Percentiles rank a stretch among this genome's conserved stretches.
Conservation (phyloP, 2,888 invertebrate species). For the Dasypolia templi region DNA sequence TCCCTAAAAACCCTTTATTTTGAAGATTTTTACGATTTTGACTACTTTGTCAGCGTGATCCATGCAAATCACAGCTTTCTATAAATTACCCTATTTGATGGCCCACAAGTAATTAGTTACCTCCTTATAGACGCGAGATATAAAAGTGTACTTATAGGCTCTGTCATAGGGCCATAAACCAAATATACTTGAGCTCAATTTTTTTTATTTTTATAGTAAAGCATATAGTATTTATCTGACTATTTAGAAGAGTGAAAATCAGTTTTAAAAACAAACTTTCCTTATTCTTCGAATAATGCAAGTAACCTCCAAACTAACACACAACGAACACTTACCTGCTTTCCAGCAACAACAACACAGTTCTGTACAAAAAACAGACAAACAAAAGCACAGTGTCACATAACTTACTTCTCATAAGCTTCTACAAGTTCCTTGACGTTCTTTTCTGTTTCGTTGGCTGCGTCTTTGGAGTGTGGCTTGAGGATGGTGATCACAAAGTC, state of each 20-base stretch:
- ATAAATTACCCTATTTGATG: too few species aligned
- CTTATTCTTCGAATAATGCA: conserved; percentile 3
- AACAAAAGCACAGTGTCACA: conserved; percentile 49
- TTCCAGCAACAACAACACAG: not conserved
- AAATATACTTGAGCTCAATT: not conserved
- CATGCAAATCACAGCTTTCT: too few species aligned
- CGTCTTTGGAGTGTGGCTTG: conserved; percentile 91
- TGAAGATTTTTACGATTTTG: too few species aligned
- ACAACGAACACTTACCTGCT: conserved; percentile 17
- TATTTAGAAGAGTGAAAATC: not conserved
- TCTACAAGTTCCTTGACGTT: conserved; percentile 93
- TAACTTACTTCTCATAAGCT: conserved; percentile 91
- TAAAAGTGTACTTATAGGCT: not conserved
- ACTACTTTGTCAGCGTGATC: too few species aligned
- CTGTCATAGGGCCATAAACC: not conserved
- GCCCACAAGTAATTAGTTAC: not conserved
- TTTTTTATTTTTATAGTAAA: not conserved
- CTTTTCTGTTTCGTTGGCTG: conserved; percentile 92
- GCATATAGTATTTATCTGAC: not conserved
- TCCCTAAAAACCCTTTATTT: too few species aligned
- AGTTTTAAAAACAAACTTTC: not conserved
- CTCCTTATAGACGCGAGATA: not conserved
- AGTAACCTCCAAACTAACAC: conserved; percentile 36
- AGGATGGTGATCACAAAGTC: conserved; percentile 93
- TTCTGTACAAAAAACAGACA: conserved; percentile 1